Conservation (phyloP, 35 echinoderm and acorn worm genomes). For the Chiridota heheva region DNA sequence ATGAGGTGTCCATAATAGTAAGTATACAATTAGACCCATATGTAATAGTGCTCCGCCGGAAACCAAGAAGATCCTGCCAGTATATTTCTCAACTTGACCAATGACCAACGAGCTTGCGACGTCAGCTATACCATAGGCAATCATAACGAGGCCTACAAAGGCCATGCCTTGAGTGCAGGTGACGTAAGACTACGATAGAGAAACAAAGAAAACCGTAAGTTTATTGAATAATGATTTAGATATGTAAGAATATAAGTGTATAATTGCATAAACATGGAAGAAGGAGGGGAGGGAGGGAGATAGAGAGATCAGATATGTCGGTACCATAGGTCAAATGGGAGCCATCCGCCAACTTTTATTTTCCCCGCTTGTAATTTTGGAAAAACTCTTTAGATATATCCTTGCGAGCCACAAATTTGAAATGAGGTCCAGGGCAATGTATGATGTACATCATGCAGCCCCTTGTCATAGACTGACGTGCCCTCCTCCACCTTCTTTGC, state of each 20-base stretch:
- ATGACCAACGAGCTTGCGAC: slow-evolving; percentile 52
- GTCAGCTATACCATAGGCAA: slow-evolving; percentile 65
- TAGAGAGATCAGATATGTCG: neutral
- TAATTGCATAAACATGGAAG: no score
- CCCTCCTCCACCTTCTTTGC: no score
- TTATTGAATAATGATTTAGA: no score
- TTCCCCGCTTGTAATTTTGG: no score
- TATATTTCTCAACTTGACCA: slow-evolving; percentile 65
- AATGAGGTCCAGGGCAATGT: no score
- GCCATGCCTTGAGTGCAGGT: slow-evolving; percentile 55
- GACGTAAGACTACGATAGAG: slow-evolving; percentile 51
- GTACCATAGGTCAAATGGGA: neutral
- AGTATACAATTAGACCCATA: slow-evolving; percentile 38
- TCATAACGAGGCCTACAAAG: slow-evolving; percentile 72
- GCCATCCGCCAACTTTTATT: no score
- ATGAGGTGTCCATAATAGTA: slow-evolving; percentile 19
- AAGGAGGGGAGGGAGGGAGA: neutral
- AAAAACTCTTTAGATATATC: no score
- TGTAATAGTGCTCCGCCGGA: slow-evolving; percentile 48
- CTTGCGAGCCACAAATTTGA: neutral
- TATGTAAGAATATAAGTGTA: no score
- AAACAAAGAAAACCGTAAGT: neutral
- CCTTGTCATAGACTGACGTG: no score
- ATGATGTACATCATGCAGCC: no score
- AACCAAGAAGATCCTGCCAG: slow-evolving; percentile 60